These are phyloP conservation scores for Rhodinocichla rosea DNA, from an alignment of 2,113 vertebrate genomes.

Conservation along the genomic window DNA sequence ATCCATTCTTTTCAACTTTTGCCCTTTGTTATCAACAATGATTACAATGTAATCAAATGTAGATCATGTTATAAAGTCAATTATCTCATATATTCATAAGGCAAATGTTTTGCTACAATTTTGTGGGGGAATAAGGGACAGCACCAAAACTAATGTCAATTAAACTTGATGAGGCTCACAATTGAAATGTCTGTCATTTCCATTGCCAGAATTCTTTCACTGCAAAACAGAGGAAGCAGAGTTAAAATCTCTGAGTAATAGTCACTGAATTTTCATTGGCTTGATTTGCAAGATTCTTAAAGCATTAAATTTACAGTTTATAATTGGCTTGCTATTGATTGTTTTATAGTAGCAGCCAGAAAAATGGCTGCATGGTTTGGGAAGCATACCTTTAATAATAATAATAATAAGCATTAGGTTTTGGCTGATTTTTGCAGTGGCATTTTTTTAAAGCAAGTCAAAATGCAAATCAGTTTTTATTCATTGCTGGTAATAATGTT, in stretches of 20 bases:
- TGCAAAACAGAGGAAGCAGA: background rate
- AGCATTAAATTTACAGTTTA: background rate
- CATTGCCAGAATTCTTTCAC: background rate
- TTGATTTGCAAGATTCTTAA: background rate
- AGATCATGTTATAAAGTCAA: background rate
- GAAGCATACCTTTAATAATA: background rate
- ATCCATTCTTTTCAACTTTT: background rate
- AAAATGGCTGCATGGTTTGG: background rate
- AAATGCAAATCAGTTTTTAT: background rate
- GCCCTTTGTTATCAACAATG: background rate
- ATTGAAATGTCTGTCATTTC: background rate
- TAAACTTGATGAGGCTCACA: background rate
- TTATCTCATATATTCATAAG: background rate
- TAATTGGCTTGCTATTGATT: background rate
- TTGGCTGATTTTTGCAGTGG: background rate
- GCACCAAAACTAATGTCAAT: background rate
- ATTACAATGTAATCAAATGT: background rate
- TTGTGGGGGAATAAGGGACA: background rate
- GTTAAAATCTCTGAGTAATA: background rate
- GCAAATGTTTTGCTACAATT: conserved; percentile 33
- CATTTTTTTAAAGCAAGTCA: background rate
- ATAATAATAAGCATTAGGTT: background rate
- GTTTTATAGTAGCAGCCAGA: background rate
- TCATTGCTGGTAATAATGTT: background rate
- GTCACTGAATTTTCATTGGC: background rate